phyloP scores from a whole-genome alignment of 2,113 vertebrate genomes.

The Mirza zaza region DNA sequence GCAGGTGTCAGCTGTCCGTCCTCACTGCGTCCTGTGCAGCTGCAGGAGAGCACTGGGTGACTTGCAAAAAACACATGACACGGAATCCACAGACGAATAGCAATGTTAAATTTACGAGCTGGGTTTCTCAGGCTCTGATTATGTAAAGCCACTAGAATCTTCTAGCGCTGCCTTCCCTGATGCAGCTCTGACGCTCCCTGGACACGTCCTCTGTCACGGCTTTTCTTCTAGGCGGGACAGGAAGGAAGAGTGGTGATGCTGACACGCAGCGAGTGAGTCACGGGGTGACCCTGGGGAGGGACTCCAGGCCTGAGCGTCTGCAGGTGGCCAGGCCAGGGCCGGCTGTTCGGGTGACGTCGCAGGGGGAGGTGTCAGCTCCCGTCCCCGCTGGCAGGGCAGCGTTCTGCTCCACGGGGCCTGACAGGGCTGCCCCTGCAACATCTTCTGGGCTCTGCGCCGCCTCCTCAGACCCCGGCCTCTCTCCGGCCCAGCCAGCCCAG shows the following conservation, averaged over 20 bases:
- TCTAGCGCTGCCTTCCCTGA: background rate
- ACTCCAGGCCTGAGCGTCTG: background rate
- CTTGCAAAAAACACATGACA: background rate
- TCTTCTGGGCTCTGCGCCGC: background rate
- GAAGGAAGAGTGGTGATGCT: background rate
- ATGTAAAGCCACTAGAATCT: background rate
- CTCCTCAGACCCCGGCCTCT: background rate
- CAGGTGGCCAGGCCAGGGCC: background rate
- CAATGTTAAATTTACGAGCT: background rate
- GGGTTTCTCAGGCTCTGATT: background rate
- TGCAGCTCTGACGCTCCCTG: fast-evolving
- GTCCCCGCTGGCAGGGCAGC: background rate
- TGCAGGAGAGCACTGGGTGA: background rate
- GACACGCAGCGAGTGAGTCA: background rate
- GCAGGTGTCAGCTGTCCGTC: background rate
- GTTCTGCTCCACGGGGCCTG: background rate
- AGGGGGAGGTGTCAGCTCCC: background rate
- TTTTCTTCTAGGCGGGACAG: background rate
- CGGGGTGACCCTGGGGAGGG: background rate
- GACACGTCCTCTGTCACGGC: background rate
- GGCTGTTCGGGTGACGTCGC: background rate
- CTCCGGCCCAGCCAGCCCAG: background rate
- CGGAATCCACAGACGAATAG: background rate
- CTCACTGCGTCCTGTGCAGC: background rate
- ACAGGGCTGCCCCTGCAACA: background rate